phyloP scores from a whole-genome alignment of 2,888 invertebrate species.

The Subacronicta megacephala region DNA sequence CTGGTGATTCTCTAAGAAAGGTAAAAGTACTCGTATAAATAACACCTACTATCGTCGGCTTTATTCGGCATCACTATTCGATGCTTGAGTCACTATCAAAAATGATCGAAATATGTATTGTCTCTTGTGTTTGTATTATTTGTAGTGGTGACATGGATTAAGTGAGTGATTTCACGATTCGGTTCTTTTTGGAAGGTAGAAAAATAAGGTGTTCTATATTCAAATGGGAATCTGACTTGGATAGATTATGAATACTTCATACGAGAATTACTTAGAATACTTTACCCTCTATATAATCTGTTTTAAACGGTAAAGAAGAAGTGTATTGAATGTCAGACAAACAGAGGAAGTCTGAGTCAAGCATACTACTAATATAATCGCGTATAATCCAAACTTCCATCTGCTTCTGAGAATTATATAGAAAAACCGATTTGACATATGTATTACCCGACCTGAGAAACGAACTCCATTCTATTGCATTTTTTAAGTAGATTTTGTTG shows the following conservation, averaged over 20 bases:
- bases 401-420: too few species aligned
- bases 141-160: slow-evolving; percentile 30
- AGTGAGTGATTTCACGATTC: slow-evolving; percentile 39
- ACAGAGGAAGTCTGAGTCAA: too few species aligned
- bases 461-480: too few species aligned
- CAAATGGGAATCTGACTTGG: slow-evolving; percentile 18
- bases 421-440: too few species aligned
- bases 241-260: slow-evolving; percentile 4
- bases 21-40: slow-evolving; percentile 58
- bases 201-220: slow-evolving; percentile 30
- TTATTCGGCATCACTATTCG: slow-evolving; percentile 55
- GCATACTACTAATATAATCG: too few species aligned
- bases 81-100: slow-evolving; percentile 37
- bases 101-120: slow-evolving; percentile 49
- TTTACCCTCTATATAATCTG: too few species aligned
- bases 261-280: neutral
- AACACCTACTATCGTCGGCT: slow-evolving; percentile 55
- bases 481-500: too few species aligned
- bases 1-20: slow-evolving; percentile 51
- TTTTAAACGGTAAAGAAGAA: too few species aligned
- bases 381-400: too few species aligned
- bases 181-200: slow-evolving; percentile 11
- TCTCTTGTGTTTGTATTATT: slow-evolving; percentile 34
- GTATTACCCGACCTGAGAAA: too few species aligned
- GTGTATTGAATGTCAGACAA: too few species aligned